Evolutionary conservation across 2,113 vertebrate species (phyloP), one percentile per base, ranked within the genome.

Genomic region (Ptychochromis oligacanthus): DNA sequence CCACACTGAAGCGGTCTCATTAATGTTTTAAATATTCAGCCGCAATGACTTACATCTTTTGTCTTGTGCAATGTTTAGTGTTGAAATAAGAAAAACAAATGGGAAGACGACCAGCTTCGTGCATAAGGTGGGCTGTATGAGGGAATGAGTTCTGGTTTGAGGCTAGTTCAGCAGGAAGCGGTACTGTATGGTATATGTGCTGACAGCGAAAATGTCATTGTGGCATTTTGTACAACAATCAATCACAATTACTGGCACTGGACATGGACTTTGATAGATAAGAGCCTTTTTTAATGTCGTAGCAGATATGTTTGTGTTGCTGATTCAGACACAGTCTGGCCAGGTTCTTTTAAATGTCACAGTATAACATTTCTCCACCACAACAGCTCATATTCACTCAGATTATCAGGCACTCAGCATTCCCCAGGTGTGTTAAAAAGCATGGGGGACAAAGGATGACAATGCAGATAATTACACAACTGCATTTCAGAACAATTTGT

Each of bases 151-250:
- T 70, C 57, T 82, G 79, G 80, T 81, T 84, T 91, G 82, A 62
- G 89, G 78, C 65, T 72, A 57, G 83, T 86, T 86, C 62, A 86
- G 65, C 87, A 92, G 89, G 88, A 93, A 90, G 87, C 67, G 38
- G 17, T 72, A 77, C 70, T 77, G 74, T 87, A 89, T 88, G 89
- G 90, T 94, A 86, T 86, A 78, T 80, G 26, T 89, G 88, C 84
- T 91, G 90, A 93, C 92, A 89, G 82, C 88, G 84, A 80, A 95
- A 94, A 93, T 94, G 93, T 90, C 93, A 94, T 91, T 86, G 88
- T 93, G 93, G 92, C 92, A 93, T 95, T 93, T 94, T 90, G 87
- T 89, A 75, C 90, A 92, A 88, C 90, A 93, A 88, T 93, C 92
- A 91, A 89, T 94, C 91, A 90, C 86, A 83, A 87, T 87, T 92